Base-by-base conservation (phyloP, 2,888 invertebrate species). In the Eupithecia vulgata region DNA sequence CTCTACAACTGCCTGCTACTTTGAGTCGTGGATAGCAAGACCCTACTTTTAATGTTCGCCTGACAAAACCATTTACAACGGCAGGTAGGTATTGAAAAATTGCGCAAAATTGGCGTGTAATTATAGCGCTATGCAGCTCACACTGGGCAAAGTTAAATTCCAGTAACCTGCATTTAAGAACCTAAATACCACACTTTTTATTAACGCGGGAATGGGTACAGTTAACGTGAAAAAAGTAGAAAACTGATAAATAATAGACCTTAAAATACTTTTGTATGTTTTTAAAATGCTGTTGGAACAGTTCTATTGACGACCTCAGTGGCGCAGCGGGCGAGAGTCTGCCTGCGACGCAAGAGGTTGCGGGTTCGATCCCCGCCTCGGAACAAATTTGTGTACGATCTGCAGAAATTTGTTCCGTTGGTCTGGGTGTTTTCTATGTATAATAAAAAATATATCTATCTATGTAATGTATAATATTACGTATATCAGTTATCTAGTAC, bases 51-150 rank as follows among this genome's bases (percentile, higher is more conserved):
- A 64, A 64, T 67, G 74, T 72, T 79, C 72, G 75, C 73, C 73
- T 68, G 73, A 74, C 75, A 72, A 72, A 71, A 71, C 74, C 68
- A 68, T 71, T 80, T 78, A 77, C 52, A 65, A 37, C 70, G 74
- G 68, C 71, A 77, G 75, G 72, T 77, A 76, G 73, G 75, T 78
- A 79, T 80, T 80, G 73, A 75, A 76, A 77, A 76, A 72, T 78
- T 75, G 74, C 59, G 67, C 76, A 71, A 76, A 78, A 78, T 76
- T 68, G 73, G 75, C 76, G 76, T 77, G 48, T 78, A 78, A 78
- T 76, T 80, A 69, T 67, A 48, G 68, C 71, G 62, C 70, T 75
- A 73, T 76, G 79, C 79, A 76, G 72, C 67, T 57, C 48, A 66
- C 70, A 70, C 61, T 72, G 34, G 48, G 65, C 37, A 17, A 70